Evolutionary conservation across 2,888 invertebrate genomes (phyloP).

Genomic region (Andricus quercusramuli): DNA sequence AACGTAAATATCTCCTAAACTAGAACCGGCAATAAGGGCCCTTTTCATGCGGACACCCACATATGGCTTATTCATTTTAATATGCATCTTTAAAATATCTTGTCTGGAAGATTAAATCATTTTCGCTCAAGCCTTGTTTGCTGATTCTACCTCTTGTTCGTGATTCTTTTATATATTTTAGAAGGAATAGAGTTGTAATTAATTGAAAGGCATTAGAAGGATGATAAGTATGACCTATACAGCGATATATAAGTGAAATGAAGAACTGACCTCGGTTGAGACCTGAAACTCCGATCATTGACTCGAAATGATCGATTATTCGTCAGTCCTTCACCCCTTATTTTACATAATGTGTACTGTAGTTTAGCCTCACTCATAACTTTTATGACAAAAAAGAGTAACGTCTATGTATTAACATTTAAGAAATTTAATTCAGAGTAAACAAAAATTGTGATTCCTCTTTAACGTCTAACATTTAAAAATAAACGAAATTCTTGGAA

Average conservation of each 20-base stretch:
- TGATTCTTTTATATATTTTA: neutral
- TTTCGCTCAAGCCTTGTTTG: neutral
- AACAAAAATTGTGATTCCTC: no score
- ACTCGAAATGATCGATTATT: constrained; percentile 29
- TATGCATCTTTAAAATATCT: neutral
- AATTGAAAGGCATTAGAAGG: neutral
- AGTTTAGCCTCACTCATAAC: neutral
- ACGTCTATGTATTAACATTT: neutral
- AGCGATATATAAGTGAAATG: neutral
- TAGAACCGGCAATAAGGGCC: no score
- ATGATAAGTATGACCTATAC: neutral
- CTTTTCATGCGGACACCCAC: no score
- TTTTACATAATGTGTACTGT: constrained; percentile 11
- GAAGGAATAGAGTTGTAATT: neutral
- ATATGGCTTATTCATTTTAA: no score
- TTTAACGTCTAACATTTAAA: no score
- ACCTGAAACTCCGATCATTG: constrained; percentile 15
- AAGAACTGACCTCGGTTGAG: neutral
- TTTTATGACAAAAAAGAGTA: neutral
- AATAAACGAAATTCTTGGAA: no score
- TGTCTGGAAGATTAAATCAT: neutral
- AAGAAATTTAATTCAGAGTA: no score
- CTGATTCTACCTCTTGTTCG: neutral
- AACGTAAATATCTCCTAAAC: no score
- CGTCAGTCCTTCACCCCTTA: constrained; percentile 21